Evolutionary conservation across 2,113 vertebrate genomes (phyloP).

Genomic region (Brachirus orientalis): DNA sequence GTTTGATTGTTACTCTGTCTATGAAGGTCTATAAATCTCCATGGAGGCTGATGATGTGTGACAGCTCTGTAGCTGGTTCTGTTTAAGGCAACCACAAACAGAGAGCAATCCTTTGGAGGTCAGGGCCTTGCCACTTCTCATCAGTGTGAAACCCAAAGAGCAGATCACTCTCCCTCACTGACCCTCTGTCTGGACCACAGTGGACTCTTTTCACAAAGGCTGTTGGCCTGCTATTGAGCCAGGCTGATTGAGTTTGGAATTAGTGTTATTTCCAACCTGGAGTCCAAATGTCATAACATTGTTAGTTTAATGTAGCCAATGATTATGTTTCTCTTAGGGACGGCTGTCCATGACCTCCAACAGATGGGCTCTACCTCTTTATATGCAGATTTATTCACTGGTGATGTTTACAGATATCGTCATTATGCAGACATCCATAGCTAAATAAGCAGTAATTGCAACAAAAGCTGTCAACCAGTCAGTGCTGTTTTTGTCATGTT

Average conservation of each 20-base stretch:
- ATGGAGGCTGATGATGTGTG: constrained; percentile 71
- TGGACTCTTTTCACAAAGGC: constrained; percentile 2
- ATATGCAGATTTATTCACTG: constrained; percentile 68
- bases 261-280: constrained; percentile 42
- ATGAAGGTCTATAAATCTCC: constrained; percentile 44
- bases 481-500: constrained; percentile 70
- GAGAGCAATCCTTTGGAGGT: constrained; percentile 57
- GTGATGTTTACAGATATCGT: constrained; percentile 68
- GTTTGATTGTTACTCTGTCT: constrained; percentile 42
- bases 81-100: constrained; percentile 71
- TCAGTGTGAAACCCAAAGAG: constrained; percentile 58
- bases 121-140: constrained; percentile 68
- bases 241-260: constrained; percentile 48
- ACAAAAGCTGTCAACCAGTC: constrained; percentile 63
- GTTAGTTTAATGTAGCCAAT: constrained; percentile 67
- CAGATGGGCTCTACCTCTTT: constrained; percentile 72
- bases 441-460: constrained; percentile 62
- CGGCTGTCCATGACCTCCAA: constrained; percentile 32
- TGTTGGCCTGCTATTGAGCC: constrained; percentile 18
- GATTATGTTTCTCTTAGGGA: constrained; percentile 65
- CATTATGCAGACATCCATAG: constrained; percentile 58
- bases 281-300: constrained; percentile 71
- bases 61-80: constrained; percentile 75
- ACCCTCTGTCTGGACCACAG: constrained; percentile 22
- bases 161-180: constrained; percentile 54